These are phyloP conservation scores for Lophius americanus DNA, from an alignment of 2,797 vertebrate genomes.

Conservation along the genomic window DNA sequence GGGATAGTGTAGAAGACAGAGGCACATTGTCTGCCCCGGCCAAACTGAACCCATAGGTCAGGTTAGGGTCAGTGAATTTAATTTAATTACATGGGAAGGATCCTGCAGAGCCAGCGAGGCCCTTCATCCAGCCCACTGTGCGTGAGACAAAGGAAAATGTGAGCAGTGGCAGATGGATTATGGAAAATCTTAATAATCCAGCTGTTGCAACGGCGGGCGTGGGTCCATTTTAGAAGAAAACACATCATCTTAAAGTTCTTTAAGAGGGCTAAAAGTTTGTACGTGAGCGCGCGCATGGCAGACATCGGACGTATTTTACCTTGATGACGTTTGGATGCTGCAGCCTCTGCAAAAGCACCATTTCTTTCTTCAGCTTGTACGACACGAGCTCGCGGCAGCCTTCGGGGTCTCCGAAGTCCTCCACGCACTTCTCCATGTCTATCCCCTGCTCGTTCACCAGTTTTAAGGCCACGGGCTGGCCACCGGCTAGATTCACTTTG, in stretches of 20 bases:
- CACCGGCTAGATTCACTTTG: conserved; percentile 80
- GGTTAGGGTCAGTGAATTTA: conserved; percentile 69
- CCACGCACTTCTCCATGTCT: conserved; percentile 87
- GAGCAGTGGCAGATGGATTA: conserved; percentile 47
- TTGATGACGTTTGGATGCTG: conserved; percentile 88
- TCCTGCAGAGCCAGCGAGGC: conserved; percentile 56
- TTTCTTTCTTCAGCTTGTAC: conserved; percentile 90
- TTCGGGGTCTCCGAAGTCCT: conserved; percentile 79
- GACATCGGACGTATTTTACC: conserved; percentile 69
- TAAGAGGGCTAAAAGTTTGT: background rate
- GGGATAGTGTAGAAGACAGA: conserved; percentile 64
- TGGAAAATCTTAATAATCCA: conserved; percentile 50
- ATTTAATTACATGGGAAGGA: conserved; percentile 75
- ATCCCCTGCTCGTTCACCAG: conserved; percentile 85
- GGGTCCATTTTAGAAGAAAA: background rate
- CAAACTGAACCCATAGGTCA: conserved; percentile 72
- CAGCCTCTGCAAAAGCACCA: conserved; percentile 84
- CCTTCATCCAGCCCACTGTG: conserved; percentile 47
- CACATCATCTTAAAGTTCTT: background rate
- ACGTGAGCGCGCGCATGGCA: background rate
- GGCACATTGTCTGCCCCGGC: conserved; percentile 69
- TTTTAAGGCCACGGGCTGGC: conserved; percentile 84
- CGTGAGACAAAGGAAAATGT: conserved; percentile 67
- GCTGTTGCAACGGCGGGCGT: conserved; percentile 7
- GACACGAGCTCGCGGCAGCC: conserved; percentile 87